Percentiles rank a stretch among this genome's conserved stretches.
Conservation (phyloP, 2,888 invertebrate species). For the Lomographa bimaculata region DNA sequence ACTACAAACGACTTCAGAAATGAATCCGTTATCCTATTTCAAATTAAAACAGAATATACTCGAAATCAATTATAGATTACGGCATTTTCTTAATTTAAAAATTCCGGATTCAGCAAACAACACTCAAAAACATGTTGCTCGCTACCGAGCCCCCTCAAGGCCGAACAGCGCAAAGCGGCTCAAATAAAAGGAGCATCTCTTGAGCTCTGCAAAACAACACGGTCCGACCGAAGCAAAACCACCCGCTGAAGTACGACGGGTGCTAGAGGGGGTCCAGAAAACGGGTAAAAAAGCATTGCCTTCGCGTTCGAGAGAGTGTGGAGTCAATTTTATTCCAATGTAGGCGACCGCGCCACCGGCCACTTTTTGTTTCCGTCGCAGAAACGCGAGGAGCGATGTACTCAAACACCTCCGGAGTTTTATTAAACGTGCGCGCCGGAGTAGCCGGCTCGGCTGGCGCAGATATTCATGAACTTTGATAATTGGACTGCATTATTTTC, state of each 20-base stretch:
- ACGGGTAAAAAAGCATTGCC: constrained; percentile 74
- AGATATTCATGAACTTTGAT: constrained; percentile 37
- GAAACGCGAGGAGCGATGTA: constrained; percentile 79
- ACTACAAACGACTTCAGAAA: too few species aligned
- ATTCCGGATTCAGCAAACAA: constrained; percentile 76
- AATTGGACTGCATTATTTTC: constrained; percentile 36
- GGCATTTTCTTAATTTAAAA: constrained; percentile 79
- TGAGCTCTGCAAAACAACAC: constrained; percentile 82
- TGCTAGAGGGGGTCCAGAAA: constrained; percentile 59
- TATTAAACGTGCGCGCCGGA: constrained; percentile 63
- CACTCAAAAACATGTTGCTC: constrained; percentile 76
- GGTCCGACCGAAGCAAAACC: constrained; percentile 81
- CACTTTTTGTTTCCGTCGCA: constrained; percentile 81
- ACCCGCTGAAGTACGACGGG: constrained; percentile 79
- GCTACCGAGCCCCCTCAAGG: constrained; percentile 74
- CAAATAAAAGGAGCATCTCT: constrained; percentile 82
- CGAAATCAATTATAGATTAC: constrained; percentile 50
- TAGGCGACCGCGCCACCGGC: constrained; percentile 80
- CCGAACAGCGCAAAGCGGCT: constrained; percentile 76
- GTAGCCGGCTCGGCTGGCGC: constrained; percentile 21
- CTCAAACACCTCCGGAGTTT: constrained; percentile 80
- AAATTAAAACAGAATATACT: too few species aligned
- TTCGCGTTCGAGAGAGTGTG: constrained; percentile 83
- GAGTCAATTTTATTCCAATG: constrained; percentile 84
- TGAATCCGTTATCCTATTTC: too few species aligned